Base-by-base conservation (phyloP, 2,113 vertebrate genomes). In the Aix galericulata region DNA sequence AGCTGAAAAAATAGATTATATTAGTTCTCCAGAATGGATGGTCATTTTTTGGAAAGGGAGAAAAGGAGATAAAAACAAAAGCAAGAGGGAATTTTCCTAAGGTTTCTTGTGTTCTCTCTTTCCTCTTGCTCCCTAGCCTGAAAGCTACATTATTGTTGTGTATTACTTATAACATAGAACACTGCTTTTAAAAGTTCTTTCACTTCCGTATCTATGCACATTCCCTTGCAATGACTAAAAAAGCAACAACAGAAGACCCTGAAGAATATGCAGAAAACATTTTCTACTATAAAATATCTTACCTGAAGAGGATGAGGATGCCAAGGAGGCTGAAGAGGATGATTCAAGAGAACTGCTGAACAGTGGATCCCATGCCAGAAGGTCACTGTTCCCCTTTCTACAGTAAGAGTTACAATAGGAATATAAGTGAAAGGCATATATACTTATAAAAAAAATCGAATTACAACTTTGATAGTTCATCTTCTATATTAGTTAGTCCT, bases 281-380 rank as follows among this genome's bases (percentile, higher is more conserved):
- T 71, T 62, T 89, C 44, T 78, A n/a, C n/a, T 56, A 36, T 20
- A 8, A 68, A 64, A 50, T 81, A 66, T 72, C 76, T 83, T 97
- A 99, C 99, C 99, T 98, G 98, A 97, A 29, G 98, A 98, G 8
- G 98, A 98, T 13, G 98, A 98, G 13, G 97, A 97, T 52, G 95
- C 88, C 92, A 98, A 72, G 52, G 98, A 97, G 22, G 98, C 92
- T 63, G 98, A 97, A 93, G 98, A 97, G 10, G 98, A 98, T 56
- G 97, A 97, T 23, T 98, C 97, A 25, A 98, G 93, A 79, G 98
- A 97, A 46, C 98, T 98, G 88, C 98, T 97, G 88, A 99, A 98
- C 8, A 98, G 93, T 46, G 99, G 99, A 95, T 99, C 99, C 98
- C 99, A 98, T 85, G 99, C 99, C 79, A 99, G 97, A 44, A 99